Conservation (phyloP, 2,888 invertebrate species). For the Odontothrips loti region DNA sequence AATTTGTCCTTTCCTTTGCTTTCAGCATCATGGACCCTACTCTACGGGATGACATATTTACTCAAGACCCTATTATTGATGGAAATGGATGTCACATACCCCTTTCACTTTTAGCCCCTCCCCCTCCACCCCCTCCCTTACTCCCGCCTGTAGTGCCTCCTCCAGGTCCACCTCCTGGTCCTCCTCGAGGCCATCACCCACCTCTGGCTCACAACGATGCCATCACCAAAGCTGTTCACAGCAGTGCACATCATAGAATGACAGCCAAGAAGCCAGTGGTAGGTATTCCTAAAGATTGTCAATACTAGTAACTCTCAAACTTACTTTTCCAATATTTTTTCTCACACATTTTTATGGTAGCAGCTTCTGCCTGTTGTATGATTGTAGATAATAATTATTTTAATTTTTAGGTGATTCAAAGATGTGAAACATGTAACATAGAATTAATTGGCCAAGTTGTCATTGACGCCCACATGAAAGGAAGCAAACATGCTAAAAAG, state of each 20-base stretch:
- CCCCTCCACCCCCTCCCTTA: not conserved
- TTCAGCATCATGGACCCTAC: not conserved
- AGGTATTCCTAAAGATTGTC: not conserved
- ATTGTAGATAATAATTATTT: not conserved
- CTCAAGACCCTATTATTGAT: not conserved
- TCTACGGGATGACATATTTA: not conserved
- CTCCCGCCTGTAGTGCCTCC: not conserved
- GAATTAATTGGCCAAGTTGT: not conserved
- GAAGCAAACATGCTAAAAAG: conserved; percentile 14
- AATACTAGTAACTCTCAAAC: not conserved
- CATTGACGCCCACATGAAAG: conserved; percentile 13
- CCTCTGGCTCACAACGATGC: not conserved
- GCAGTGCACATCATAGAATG: not conserved
- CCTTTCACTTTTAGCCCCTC: not conserved
- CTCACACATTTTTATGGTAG: too few species aligned
- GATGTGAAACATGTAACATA: not conserved
- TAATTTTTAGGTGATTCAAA: not conserved
- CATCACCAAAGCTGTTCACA: not conserved
- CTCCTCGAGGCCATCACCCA: not conserved
- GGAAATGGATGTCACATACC: too few species aligned
- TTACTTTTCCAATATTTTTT: not conserved
- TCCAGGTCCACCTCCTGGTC: not conserved
- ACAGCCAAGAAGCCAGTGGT: not conserved
- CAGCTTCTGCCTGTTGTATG: too few species aligned
- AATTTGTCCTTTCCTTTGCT: not conserved